phyloP scores from a whole-genome alignment of 2,113 vertebrate species.

The Bettongia penicillata region DNA sequence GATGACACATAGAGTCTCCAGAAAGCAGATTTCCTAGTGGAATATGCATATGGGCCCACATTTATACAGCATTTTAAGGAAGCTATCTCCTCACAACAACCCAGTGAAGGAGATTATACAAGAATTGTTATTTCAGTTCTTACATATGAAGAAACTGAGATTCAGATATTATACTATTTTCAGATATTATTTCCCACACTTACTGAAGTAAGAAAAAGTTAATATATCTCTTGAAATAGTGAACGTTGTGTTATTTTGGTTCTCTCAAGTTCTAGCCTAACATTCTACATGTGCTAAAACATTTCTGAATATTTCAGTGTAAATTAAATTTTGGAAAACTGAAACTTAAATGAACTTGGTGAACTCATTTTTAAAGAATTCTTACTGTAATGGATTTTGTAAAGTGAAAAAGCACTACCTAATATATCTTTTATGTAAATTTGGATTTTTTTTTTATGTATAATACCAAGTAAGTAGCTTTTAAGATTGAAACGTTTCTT shows the following conservation, averaged over 20 bases:
- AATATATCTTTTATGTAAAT: neutral
- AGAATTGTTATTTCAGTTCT: neutral
- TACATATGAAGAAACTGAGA: neutral
- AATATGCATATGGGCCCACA: neutral
- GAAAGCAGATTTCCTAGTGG: neutral
- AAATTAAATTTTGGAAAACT: neutral
- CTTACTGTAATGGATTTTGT: neutral
- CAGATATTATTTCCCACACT: neutral
- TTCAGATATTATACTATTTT: neutral
- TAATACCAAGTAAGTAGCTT: neutral
- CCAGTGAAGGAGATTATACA: neutral
- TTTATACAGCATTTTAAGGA: neutral
- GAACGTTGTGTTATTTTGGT: neutral
- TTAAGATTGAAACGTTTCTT: constrained; percentile 24
- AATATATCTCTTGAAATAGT: neutral
- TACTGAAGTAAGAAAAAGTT: neutral
- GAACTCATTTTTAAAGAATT: neutral
- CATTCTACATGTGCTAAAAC: neutral
- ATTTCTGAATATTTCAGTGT: neutral
- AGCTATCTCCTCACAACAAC: neutral
- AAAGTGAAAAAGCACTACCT: neutral
- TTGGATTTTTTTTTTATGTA: neutral
- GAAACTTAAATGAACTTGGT: neutral
- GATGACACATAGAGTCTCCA: neutral
- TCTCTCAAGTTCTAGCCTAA: neutral